A percentile compares a stretch with the other conserved stretches of the same genome.
Evolutionary conservation across 2,797 vertebrate genomes (phyloP).

Genomic region (Sebastes taczanowskii): DNA sequence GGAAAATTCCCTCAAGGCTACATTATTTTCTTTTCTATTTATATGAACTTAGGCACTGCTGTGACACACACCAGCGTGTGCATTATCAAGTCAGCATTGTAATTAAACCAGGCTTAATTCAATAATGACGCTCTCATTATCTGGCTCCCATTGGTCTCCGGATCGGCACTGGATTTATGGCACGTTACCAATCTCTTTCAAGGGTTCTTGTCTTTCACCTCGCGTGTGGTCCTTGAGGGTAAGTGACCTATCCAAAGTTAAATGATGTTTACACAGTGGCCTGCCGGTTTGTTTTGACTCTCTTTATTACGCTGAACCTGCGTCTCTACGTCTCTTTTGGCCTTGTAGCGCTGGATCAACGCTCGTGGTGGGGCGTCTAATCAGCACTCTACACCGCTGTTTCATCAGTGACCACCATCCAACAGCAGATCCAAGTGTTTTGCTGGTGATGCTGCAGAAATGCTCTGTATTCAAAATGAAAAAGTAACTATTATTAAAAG

Average conservation of each 20-base stretch:
- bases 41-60: constrained; percentile 34
- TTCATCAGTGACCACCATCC: constrained; percentile 7
- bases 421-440: background rate
- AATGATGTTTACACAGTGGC: constrained; percentile 78
- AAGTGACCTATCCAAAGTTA: constrained; percentile 71
- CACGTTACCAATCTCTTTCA: constrained; percentile 71
- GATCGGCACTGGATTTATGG: constrained; percentile 62
- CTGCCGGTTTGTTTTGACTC: constrained; percentile 63
- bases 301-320: constrained; percentile 65
- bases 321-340: constrained; percentile 32
- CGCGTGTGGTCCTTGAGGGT: constrained; percentile 69
- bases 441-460: constrained; percentile 17
- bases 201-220: constrained; percentile 75
- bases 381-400: constrained; percentile 18
- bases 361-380: background rate
- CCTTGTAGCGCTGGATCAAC: constrained; percentile 12
- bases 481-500: background rate
- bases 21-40: constrained; percentile 46
- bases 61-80: constrained; percentile 48
- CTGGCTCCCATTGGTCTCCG: constrained; percentile 65
- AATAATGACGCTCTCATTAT: constrained; percentile 72
- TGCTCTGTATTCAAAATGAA: background rate
- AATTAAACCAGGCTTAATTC: constrained; percentile 73
- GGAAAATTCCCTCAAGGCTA: constrained; percentile 37
- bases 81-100: constrained; percentile 52